Conservation (phyloP, 2,888 invertebrate species). For the Maniola hyperantus region DNA sequence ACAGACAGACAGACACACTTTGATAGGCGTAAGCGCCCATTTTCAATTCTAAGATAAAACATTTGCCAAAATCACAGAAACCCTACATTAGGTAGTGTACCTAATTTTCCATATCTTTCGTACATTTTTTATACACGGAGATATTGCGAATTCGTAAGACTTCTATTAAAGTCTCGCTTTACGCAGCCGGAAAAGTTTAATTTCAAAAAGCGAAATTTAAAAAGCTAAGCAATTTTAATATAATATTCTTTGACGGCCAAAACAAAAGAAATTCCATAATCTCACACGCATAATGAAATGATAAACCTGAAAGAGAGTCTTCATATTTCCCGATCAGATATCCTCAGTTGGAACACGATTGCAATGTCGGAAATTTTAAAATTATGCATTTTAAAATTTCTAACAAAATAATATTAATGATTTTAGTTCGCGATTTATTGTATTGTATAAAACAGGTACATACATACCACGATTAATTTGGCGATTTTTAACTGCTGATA, state of each 20-base stretch:
- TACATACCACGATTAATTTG: too few relatives aligned
- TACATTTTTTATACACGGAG: constrained; percentile 1
- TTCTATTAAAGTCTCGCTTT: constrained; percentile 19
- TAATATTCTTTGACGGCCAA: constrained; percentile 5
- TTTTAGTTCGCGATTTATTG: too few relatives aligned
- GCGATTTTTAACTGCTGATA: too few relatives aligned
- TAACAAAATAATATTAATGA: neutral
- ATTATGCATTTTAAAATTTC: too few relatives aligned
- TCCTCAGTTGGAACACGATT: too few relatives aligned
- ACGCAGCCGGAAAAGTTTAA: constrained; percentile 13
- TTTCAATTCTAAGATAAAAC: too few relatives aligned
- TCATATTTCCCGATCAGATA: neutral
- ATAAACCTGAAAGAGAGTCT: neutral
- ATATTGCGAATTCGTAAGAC: constrained; percentile 14
- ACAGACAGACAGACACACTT: too few relatives aligned
- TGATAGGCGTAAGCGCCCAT: too few relatives aligned
- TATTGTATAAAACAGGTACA: too few relatives aligned
- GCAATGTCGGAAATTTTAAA: neutral
- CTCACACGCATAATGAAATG: constrained; percentile 1
- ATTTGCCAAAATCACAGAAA: neutral
- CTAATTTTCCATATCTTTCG: constrained; percentile 1
- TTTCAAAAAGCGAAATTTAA: constrained; percentile 16
- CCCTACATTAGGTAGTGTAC: neutral
- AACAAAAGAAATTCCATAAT: constrained; percentile 14
- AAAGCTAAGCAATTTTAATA: constrained; percentile 10